A percentile compares a stretch with the other conserved stretches of the same genome.
Evolutionary conservation across 2,113 vertebrate species (phyloP).

Genomic region (Eretmodus cyanostictus): DNA sequence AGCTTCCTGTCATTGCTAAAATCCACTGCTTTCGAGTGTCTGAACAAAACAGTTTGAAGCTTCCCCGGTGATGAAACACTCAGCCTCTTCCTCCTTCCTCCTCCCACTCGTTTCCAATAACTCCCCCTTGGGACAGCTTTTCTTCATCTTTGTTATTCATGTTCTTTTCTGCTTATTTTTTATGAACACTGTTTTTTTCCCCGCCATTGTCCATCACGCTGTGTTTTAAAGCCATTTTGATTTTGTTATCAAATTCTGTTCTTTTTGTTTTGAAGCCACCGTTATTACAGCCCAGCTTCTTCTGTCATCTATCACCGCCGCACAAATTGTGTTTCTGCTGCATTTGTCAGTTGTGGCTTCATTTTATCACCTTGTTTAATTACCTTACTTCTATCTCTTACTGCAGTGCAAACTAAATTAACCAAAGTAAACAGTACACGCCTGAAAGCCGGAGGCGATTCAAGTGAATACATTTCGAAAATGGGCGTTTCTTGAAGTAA

Average conservation of each 20-base stretch:
- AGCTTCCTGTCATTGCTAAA: not conserved
- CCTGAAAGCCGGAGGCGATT: not conserved
- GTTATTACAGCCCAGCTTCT: not conserved
- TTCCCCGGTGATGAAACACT: not conserved
- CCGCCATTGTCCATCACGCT: not conserved
- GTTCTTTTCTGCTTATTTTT: not conserved
- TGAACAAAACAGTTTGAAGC: not conserved
- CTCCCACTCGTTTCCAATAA: not conserved
- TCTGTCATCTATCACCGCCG: not conserved
- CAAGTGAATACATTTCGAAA: not conserved
- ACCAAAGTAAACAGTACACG: not conserved
- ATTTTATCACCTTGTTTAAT: slow-evolving; percentile 35
- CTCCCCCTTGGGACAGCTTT: not conserved
- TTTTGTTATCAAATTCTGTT: not conserved
- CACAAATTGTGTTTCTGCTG: not conserved
- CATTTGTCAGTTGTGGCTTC: not conserved
- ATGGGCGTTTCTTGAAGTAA: not conserved
- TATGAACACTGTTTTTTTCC: not conserved
- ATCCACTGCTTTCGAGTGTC: not conserved
- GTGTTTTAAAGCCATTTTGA: not conserved
- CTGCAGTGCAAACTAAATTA: not conserved
- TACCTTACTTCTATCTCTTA: not conserved
- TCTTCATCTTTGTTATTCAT: not conserved
- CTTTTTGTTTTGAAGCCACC: not conserved
- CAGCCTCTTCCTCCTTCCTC: not conserved